Evolutionary conservation across 2,113 vertebrate genomes (phyloP), one percentile per base, ranked within the genome.

Genomic region (Paralichthys olivaceus): DNA sequence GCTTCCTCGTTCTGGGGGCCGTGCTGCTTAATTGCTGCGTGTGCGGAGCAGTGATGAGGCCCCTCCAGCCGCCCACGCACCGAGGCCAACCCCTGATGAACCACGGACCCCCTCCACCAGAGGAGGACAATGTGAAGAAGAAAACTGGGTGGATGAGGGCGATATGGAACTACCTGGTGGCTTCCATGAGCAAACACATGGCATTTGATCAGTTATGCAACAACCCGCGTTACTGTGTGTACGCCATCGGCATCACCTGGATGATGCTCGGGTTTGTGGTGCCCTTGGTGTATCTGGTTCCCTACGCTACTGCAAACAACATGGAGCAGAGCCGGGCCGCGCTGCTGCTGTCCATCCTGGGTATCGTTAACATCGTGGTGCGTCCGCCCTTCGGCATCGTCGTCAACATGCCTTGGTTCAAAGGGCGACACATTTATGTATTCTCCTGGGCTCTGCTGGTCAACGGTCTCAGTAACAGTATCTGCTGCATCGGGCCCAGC

Each of bases 41-140:
- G 20, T 97, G 94, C 9, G 97, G 97, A 3, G 96, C 97, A 0
- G 81, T 98, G 55, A 95, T 98, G 96, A 96, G 97, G 85, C 97
- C 97, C 0, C 84, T 98, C 17, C 69, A 78, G 73, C 67, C 84
- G 14, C 69, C 43, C 1, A 84, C 77, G 69, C 73, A 3, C 2
- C 84, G 69, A 13, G 80, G 77, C 17, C 74, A 56, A 32, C 84
- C 90, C 1, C 76, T 86, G 32, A 87, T 86, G 75, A 88, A 84
- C 65, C 88, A 77, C 15, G 43, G 57, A 20, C 77, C 82, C 1
- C 60, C 68, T n/a, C 40, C 64, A 0, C 37, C 78, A 0, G 69
- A 81, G 25, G 81, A 81, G 65, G 60, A 72, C 0, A 37, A 49
- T 1, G 53, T 15, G 15, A 80, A 23, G 64, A 77, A 58, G 60